Conservation (phyloP, 2,797 vertebrate genomes). For the Carduelis carduelis region DNA sequence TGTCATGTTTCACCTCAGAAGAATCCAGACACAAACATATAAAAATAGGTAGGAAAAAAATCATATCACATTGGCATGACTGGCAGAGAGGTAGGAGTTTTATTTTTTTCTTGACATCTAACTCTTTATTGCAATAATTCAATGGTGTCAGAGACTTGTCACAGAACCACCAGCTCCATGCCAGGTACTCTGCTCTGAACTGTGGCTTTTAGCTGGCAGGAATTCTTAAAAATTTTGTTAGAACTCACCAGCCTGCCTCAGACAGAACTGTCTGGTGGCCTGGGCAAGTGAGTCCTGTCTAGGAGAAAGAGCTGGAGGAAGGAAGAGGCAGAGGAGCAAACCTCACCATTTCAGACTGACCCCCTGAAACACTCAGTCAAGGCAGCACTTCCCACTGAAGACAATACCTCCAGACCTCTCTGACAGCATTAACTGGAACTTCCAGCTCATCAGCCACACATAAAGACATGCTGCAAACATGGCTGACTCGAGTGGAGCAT, state of each 20-base stretch:
- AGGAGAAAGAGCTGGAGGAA: background rate
- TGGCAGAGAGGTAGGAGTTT: background rate
- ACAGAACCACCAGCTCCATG: background rate
- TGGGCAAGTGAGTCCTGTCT: background rate
- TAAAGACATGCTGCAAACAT: background rate
- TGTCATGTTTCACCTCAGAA: background rate
- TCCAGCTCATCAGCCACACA: slow-evolving; percentile 9
- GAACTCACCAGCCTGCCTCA: background rate
- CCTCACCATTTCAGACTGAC: background rate
- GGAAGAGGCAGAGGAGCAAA: background rate
- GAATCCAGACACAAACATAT: slow-evolving; percentile 11
- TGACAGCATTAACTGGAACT: slow-evolving; percentile 13
- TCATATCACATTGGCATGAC: background rate
- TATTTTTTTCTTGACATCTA: background rate
- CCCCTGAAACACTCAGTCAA: background rate
- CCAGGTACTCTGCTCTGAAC: background rate
- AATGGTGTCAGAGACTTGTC: background rate
- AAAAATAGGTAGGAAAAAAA: background rate
- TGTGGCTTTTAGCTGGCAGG: background rate
- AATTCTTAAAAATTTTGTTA: background rate
- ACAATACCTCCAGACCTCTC: background rate
- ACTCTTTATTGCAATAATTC: background rate
- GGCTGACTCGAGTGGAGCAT: background rate
- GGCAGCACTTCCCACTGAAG: background rate
- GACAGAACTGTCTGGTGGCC: background rate